Percentiles rank a stretch among this genome's conserved stretches.
Conservation (phyloP, 2,113 vertebrate species). For the Prietella phreatophila region DNA sequence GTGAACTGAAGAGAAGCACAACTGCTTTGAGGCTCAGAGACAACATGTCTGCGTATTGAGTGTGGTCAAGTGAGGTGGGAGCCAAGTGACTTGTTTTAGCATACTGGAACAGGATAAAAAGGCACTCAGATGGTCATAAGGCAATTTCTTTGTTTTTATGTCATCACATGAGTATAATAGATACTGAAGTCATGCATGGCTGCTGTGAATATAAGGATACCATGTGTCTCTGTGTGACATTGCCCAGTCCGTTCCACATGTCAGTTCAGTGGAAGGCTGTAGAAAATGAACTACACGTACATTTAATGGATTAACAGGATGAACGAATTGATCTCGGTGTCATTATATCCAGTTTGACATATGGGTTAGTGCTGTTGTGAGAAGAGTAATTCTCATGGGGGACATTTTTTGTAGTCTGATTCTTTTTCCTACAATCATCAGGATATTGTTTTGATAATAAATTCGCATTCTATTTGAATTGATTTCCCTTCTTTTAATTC, state of each 20-base stretch:
- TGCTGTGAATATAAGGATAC: conserved; percentile 22
- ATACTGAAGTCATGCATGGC: conserved; percentile 17
- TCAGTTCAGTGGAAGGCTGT: background rate
- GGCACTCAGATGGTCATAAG: background rate
- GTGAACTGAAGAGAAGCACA: conserved; percentile 25
- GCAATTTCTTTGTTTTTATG: conserved; percentile 16
- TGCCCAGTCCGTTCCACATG: background rate
- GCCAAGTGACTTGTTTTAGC: background rate
- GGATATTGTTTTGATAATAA: background rate
- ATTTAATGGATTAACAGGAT: conserved; percentile 21
- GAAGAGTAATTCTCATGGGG: background rate
- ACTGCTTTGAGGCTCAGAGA: background rate
- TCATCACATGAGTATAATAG: conserved; percentile 16
- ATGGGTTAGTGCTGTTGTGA: background rate
- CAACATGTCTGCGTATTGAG: background rate
- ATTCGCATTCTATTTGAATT: background rate
- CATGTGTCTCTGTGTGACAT: conserved; percentile 13
- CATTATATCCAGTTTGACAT: background rate
- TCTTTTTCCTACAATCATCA: background rate
- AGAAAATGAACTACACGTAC: background rate
- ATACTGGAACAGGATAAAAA: background rate
- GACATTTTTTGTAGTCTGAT: background rate
- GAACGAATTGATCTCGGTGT: background rate
- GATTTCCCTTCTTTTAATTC: background rate
- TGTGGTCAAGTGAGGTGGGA: conserved; percentile 6